Evolutionary conservation across 2,888 invertebrate genomes (phyloP).

Genomic region (Latrodectus hesperus): DNA sequence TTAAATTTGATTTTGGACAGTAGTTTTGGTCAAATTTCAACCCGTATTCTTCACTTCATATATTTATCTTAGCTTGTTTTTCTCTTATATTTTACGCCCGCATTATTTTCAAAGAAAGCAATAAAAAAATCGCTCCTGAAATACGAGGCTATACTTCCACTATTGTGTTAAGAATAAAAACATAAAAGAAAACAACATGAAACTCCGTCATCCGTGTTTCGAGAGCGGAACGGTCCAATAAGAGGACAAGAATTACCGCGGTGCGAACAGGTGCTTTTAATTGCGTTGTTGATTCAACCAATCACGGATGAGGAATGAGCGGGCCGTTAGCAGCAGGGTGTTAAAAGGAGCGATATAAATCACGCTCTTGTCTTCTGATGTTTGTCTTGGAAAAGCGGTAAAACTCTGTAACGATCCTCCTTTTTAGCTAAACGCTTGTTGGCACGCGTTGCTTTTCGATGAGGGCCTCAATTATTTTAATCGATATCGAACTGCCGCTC

Average conservation of each 20-base stretch:
- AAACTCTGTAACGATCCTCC: constrained; percentile 1
- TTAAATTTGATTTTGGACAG: too few species aligned
- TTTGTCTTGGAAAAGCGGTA: neutral
- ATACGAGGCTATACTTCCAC: neutral
- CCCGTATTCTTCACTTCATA: too few species aligned
- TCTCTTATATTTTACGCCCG: too few species aligned
- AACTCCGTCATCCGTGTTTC: neutral
- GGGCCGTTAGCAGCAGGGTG: constrained; percentile 19
- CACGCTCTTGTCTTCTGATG: constrained; percentile 7
- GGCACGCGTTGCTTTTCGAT: neutral
- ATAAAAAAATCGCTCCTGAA: neutral
- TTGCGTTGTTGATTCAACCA: constrained; percentile 35
- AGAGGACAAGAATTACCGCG: neutral
- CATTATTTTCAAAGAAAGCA: neutral
- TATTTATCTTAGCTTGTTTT: too few species aligned
- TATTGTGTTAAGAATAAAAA: neutral
- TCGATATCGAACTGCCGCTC: constrained; percentile 42
- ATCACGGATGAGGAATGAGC: constrained; percentile 12
- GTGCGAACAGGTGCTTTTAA: constrained; percentile 46
- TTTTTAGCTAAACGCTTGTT: neutral
- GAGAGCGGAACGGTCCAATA: neutral
- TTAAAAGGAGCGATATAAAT: constrained; percentile 8
- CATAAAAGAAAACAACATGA: neutral
- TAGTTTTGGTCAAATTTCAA: too few species aligned
- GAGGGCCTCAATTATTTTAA: constrained; percentile 30